A percentile compares a stretch with the other conserved stretches of the same genome.
These are phyloP conservation scores for Enteromius trimaculatus DNA, from an alignment of 2,797 vertebrate genomes.

Conservation along the genomic window DNA sequence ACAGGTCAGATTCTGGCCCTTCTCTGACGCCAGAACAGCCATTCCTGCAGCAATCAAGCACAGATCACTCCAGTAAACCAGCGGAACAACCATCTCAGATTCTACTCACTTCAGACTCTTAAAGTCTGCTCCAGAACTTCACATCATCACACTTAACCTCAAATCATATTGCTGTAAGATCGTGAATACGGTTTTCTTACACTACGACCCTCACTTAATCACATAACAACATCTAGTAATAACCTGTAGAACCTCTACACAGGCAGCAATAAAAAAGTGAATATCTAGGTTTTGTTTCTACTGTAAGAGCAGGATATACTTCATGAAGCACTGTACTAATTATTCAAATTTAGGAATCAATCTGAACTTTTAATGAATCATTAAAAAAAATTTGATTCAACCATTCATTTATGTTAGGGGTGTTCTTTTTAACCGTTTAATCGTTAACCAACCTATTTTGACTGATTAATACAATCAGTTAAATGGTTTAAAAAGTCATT, in stretches of 20 bases:
- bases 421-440: too few species aligned
- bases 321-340: neutral
- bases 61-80: conserved; percentile 61
- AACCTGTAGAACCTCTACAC: neutral
- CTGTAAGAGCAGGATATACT: neutral
- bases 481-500: too few species aligned
- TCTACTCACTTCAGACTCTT: neutral
- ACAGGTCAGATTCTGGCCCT: conserved; percentile 67
- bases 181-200: neutral
- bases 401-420: neutral
- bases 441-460: too few species aligned
- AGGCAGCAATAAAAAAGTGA: neutral
- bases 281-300: neutral
- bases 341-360: too few species aligned
- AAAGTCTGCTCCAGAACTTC: neutral
- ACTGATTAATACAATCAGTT: too few species aligned
- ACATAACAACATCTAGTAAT: neutral
- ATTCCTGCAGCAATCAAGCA: conserved; percentile 79
- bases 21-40: conserved; percentile 67
- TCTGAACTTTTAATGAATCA: neutral
- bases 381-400: neutral
- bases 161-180: neutral
- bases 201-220: neutral
- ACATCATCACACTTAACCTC: neutral
- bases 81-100: neutral